Percentiles rank a stretch among this genome's conserved stretches.
Evolutionary conservation across 2,113 vertebrate genomes (phyloP).

Genomic region (Ageneiosus marmoratus): DNA sequence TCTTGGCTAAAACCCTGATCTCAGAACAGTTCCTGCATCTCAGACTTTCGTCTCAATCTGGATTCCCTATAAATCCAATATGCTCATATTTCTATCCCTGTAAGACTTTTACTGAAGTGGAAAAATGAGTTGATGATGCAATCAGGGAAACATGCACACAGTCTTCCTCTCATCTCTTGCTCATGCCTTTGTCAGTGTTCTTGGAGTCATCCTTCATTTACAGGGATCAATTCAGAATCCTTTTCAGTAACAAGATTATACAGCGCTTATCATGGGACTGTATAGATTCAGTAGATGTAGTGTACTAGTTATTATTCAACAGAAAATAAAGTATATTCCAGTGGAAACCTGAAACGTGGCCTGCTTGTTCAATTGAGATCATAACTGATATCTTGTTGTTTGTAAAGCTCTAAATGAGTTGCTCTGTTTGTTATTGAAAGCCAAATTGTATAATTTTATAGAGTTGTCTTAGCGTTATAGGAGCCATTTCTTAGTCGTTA

Average conservation of each 20-base stretch:
- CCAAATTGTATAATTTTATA: neutral
- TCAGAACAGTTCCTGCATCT: neutral
- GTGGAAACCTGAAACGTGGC: conserved; percentile 48
- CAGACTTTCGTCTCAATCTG: neutral
- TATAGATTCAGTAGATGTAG: conserved; percentile 72
- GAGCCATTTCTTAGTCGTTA: neutral
- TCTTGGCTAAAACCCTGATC: neutral
- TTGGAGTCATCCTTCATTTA: conserved; percentile 50
- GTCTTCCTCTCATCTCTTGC: conserved; percentile 79
- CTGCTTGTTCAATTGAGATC: neutral
- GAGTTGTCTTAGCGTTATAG: neutral
- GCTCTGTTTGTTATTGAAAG: neutral
- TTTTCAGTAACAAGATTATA: conserved; percentile 45
- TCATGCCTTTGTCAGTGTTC: conserved; percentile 60
- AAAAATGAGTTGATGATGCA: conserved; percentile 54
- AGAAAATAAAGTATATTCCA: conserved; percentile 74
- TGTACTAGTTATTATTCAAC: conserved; percentile 73
- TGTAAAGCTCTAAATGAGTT: neutral
- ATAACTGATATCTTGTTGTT: neutral
- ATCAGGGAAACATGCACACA: conserved; percentile 71
- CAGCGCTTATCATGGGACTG: conserved; percentile 66
- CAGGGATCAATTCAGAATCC: neutral
- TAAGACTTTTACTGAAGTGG: conserved; percentile 16
- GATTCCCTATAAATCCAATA: neutral
- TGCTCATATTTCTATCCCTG: neutral